Base-by-base conservation (phyloP, 2,888 invertebrate genomes). In the Heliconius aoede region DNA sequence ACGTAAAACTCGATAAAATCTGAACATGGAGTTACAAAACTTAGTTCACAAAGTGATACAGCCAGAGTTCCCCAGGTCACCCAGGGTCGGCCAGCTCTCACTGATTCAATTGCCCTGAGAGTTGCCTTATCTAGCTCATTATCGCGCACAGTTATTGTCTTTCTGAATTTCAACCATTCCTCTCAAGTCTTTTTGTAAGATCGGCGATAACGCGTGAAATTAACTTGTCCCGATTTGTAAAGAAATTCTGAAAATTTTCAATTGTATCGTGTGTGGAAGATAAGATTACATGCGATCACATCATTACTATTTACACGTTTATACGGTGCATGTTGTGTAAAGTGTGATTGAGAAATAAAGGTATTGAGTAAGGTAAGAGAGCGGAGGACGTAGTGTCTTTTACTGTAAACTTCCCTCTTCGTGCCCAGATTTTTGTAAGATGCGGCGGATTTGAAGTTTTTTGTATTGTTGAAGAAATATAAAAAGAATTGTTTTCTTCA, bases 111-210 rank as follows among this genome's bases (percentile, higher is more conserved):
- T 58, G 75, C 78, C 82, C 81, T 88, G 87, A 82, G 88, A 85
- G 85, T 83, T 40, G 60, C 28, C 77, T 77, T 86, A 86, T 87
- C 86, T 80, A 36, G 15, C 82, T 83, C 85, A 85, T 83, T 85
- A 86, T 87, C 87, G 80, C 81, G 67, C 78, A 76, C 73, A 81
- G 83, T 83, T 83, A 81, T 80, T 84, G 82, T 85, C 85, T 86
- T 85, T 82, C 74, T 81, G 72, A 68, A 78, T 74, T 79, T 77
- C 78, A 81, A 83, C 82, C 78, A 76, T 81, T 71, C 79, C 74
- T 82, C 82, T 65, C 73, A 26, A 68, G 40, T 61, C 58, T 71
- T 69, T 62, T 18, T 74, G 32, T 67, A 26, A 24, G 69, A 55
- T 51, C 7, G 30, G 5, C 24, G 55, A 69, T 55, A 55, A 69